These are phyloP conservation scores for Anoplopoma fimbria DNA, from an alignment of 2,113 vertebrate species.

Conservation along the genomic window DNA sequence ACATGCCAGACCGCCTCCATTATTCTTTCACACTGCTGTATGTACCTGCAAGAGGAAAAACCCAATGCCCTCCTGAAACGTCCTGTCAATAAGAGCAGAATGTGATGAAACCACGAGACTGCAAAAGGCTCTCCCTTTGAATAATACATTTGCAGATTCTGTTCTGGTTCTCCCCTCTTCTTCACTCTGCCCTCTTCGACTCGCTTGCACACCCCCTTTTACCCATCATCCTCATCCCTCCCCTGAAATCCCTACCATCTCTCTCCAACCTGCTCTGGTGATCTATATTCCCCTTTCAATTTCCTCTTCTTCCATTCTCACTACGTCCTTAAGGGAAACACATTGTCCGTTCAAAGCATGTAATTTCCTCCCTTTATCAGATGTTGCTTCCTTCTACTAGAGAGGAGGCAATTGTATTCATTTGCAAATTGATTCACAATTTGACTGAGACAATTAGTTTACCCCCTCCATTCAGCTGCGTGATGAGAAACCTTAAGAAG, in stretches of 20 bases:
- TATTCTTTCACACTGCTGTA: background rate
- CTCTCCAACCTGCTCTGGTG: constrained; percentile 21
- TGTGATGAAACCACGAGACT: constrained; percentile 45
- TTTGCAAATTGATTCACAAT: background rate
- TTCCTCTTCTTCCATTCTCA: background rate
- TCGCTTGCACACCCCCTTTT: background rate
- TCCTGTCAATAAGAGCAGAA: constrained; percentile 55
- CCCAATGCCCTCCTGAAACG: constrained; percentile 4
- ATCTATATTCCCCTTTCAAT: constrained; percentile 41
- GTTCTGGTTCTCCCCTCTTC: constrained; percentile 3
- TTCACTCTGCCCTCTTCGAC: constrained; percentile 12
- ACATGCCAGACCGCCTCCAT: background rate
- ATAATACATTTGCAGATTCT: constrained; percentile 52
- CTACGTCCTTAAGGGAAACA: constrained; percentile 14
- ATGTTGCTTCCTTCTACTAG: background rate
- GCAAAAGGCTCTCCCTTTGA: constrained; percentile 51
- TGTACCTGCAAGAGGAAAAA: background rate
- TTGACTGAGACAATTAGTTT: background rate
- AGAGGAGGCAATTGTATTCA: background rate
- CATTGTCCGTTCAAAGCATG: background rate
- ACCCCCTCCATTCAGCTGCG: background rate
- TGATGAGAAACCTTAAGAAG: background rate
- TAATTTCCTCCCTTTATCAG: background rate
- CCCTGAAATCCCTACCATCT: constrained; percentile 32
- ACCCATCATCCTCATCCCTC: constrained; percentile 19